Evolutionary conservation across 1,140 invertebrate genomes (phyloP).

Genomic region (Arion vulgaris): DNA sequence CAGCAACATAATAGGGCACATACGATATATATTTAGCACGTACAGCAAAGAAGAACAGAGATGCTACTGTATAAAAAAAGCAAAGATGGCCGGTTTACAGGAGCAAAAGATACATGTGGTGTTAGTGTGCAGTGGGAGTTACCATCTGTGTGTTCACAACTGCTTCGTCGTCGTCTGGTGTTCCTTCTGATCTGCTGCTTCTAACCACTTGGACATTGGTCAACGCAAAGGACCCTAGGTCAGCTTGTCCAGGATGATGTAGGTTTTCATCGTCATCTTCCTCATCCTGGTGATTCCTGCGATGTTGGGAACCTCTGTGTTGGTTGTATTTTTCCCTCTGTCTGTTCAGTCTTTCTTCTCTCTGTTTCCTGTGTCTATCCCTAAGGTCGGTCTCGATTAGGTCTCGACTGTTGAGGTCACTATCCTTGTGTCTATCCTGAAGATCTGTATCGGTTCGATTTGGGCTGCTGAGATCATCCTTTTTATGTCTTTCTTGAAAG

Average conservation of each 20-base stretch:
- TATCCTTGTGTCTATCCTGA: background rate
- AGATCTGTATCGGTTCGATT: background rate
- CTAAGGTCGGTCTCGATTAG: background rate
- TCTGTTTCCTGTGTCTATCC: background rate
- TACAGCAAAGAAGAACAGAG: background rate
- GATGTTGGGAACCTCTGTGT: background rate
- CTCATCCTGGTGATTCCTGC: background rate
- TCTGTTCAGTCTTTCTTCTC: slow-evolving; percentile 15
- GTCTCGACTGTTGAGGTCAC: background rate
- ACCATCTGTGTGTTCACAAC: background rate
- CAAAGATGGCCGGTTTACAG: background rate
- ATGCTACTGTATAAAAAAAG: background rate
- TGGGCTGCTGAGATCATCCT: background rate
- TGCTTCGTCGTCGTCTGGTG: background rate
- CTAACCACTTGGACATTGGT: background rate
- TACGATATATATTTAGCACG: background rate
- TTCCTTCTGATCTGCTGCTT: background rate
- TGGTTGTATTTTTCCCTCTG: slow-evolving; percentile 15
- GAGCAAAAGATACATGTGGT: background rate
- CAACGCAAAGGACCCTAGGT: background rate
- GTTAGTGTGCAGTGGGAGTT: background rate
- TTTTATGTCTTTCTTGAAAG: background rate
- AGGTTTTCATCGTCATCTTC: background rate
- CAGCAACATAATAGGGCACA: background rate
- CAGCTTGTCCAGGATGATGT: background rate